phyloP scores from a whole-genome alignment of 2,888 invertebrate genomes.

The Orgyia antiqua region DNA sequence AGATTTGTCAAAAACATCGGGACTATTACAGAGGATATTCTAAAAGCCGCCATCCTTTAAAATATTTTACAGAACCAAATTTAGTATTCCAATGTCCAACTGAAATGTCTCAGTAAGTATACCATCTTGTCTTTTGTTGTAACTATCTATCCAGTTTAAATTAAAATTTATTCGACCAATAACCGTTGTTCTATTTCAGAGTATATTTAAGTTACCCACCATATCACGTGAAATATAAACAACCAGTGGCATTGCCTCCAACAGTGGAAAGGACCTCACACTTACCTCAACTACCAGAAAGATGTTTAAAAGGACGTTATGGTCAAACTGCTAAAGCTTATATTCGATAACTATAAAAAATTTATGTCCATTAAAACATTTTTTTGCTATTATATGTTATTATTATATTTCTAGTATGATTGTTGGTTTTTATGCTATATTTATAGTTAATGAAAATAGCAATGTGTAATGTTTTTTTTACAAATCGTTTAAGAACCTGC shows the following conservation, averaged over 20 bases:
- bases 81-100: slow-evolving; percentile 73
- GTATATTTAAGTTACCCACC: slow-evolving; percentile 71
- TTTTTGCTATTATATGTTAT: no score
- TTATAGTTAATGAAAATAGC: no score
- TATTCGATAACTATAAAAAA: slow-evolving; percentile 28
- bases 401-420: no score
- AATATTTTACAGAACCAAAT: slow-evolving; percentile 65
- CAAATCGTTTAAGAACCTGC: no score
- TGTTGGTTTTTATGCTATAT: no score
- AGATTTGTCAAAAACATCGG: slow-evolving; percentile 77
- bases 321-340: slow-evolving; percentile 62
- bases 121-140: not conserved
- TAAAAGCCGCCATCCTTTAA: slow-evolving; percentile 71
- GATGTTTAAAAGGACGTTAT: slow-evolving; percentile 70
- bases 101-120: slow-evolving; percentile 56
- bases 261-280: slow-evolving; percentile 49
- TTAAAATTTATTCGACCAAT: not conserved
- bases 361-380: no score
- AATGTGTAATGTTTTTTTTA: no score
- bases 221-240: slow-evolving; percentile 73
- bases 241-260: slow-evolving; percentile 66
- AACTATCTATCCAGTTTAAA: not conserved
- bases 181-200: slow-evolving; percentile 29
- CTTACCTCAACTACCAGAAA: slow-evolving; percentile 67
- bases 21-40: slow-evolving; percentile 79